Percentiles rank a stretch among this genome's conserved stretches.
Conservation (phyloP, 2,888 invertebrate genomes). For the Ochropacha duplaris region DNA sequence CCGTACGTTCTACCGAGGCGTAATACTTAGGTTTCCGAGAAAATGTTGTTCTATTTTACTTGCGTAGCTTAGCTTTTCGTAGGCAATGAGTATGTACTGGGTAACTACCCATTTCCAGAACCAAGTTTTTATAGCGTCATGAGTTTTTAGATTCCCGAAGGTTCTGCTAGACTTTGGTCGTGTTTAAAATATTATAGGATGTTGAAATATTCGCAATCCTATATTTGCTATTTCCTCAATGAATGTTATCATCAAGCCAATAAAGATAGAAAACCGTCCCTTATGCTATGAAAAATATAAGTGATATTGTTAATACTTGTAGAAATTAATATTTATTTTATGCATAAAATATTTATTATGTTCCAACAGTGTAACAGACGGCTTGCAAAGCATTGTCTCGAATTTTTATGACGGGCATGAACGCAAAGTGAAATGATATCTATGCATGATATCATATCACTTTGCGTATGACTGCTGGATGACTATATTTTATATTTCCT, state of each 20-base stretch:
- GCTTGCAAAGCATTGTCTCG: constrained; percentile 37
- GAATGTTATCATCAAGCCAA: too few relatives aligned
- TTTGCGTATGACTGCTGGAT: too few relatives aligned
- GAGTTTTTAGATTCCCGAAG: not conserved
- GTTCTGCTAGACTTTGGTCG: not conserved
- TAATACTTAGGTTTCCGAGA: constrained; percentile 39
- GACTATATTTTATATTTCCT: constrained; percentile 28
- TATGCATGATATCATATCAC: constrained; percentile 12
- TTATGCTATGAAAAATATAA: too few relatives aligned
- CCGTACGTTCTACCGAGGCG: constrained; percentile 43
- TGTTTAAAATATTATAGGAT: not conserved
- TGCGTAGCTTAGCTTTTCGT: constrained; percentile 26
- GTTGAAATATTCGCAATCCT: not conserved
- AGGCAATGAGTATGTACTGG: constrained; percentile 29
- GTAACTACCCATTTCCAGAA: constrained; percentile 12
- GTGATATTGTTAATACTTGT: too few relatives aligned
- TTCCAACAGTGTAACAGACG: constrained; percentile 35
- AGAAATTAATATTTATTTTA: too few relatives aligned
- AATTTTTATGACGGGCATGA: constrained; percentile 49
- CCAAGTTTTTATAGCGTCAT: constrained; percentile 16
- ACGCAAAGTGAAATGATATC: constrained; percentile 36
- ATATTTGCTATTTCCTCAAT: too few relatives aligned
- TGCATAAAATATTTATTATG: not conserved
- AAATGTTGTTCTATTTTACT: constrained; percentile 38
- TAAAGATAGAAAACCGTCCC: too few relatives aligned